Evolutionary conservation across 2,888 invertebrate species (phyloP), one percentile per base, ranked within the genome.

Genomic region (Podabrus alpinus): DNA sequence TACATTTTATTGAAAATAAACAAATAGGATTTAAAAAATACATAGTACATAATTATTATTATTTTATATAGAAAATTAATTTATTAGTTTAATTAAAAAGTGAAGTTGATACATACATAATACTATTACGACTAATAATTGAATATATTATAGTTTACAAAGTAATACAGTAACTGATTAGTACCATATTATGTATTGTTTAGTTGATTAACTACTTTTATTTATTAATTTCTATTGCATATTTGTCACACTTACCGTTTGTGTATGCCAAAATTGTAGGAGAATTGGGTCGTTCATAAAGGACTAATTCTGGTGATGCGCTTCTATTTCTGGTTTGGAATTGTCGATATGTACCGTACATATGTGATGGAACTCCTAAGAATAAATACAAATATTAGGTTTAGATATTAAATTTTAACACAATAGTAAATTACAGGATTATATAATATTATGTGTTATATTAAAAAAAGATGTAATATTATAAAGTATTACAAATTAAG

Each of bases 261-360:
- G 72, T 72, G 60, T 60, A n/a, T 25, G 66, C 15, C 17, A 64
- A 45, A 64, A 80, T 76, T 59, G 81, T 80, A 4, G 86, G 85
- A 24, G 86, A 86, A 69, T 83, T 79, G 0, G 86, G 86, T 67
- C 85, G 81, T 76, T 78, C 82, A 78, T 86, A 86, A 15, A 82
- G 78, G 76, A 82, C 77, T 72, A 84, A 70, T 72, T 85, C 86
- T 10, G 86, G 85, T 24, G 84, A 82, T 4, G 74, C 25, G 59
- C 81, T 83, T 75, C 84, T 81, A 75, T 79, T 82, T 59, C 83
- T 84, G 15, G 84, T 86, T 71, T 85, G 86, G 73, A 87, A 82
- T 78, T 88, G 88, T 13, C 88, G 83, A 79, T 88, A 88, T n/a
- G 87, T 88, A 13, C 87, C 88, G 78, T 88, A 88, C 86, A 88